Evolutionary conservation across 2,888 invertebrate species (phyloP).

Genomic region (Xestia ashworthii): DNA sequence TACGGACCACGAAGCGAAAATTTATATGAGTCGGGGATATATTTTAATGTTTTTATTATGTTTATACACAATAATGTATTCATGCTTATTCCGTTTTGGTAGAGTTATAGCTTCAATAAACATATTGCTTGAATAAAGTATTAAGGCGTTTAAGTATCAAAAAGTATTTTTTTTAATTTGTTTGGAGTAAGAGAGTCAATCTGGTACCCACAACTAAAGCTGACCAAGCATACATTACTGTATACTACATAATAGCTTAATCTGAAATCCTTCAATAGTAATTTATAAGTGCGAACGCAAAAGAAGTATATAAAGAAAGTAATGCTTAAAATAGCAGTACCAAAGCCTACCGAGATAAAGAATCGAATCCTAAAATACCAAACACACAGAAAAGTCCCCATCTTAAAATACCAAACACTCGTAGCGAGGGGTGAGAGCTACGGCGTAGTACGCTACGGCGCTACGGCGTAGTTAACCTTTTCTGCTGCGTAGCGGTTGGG

Average conservation of each 20-base stretch:
- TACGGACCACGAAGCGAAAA: slow-evolving; percentile 41
- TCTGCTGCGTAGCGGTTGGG: slow-evolving; percentile 23
- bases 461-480: slow-evolving; percentile 30
- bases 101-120: not conserved
- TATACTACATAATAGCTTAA: not conserved
- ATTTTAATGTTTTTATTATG: slow-evolving; percentile 14
- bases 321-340: slow-evolving; percentile 13
- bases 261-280: not conserved
- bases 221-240: not conserved
- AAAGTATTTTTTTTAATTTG: not conserved
- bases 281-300: not conserved
- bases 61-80: not conserved
- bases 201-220: not conserved
- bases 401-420: slow-evolving; percentile 34
- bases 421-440: slow-evolving; percentile 15
- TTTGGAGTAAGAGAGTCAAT: not conserved
- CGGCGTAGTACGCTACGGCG: slow-evolving; percentile 42
- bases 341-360: not conserved
- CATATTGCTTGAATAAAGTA: slow-evolving; percentile 4
- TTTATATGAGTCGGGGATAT: not conserved
- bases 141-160: not conserved
- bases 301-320: not conserved
- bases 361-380: slow-evolving; percentile 9
- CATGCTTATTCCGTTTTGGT: not conserved
- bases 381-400: slow-evolving; percentile 7